Evolutionary conservation across 2,797 vertebrate species (phyloP).

Genomic region (Okamejei kenojei): DNA sequence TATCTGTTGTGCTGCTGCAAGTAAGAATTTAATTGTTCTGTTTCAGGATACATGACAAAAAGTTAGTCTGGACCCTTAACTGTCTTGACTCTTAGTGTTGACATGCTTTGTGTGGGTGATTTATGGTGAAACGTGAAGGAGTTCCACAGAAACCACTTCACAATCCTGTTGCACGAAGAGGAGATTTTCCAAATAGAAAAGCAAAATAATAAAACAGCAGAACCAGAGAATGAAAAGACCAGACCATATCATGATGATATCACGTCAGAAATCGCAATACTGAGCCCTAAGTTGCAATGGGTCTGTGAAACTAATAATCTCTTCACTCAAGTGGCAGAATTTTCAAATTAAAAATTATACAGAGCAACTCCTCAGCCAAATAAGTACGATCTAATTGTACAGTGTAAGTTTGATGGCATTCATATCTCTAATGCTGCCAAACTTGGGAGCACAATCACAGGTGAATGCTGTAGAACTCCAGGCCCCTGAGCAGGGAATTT

Average conservation of each 20-base stretch:
- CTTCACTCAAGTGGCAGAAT: neutral
- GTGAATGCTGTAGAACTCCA: too few relatives aligned
- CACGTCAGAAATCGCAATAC: neutral
- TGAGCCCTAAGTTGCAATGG: too few relatives aligned
- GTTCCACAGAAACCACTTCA: neutral
- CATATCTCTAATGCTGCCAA: neutral
- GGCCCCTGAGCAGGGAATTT: neutral
- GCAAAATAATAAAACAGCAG: neutral
- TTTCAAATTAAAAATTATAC: neutral
- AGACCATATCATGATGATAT: neutral
- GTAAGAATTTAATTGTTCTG: too few relatives aligned
- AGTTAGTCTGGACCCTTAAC: too few relatives aligned
- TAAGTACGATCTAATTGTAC: neutral
- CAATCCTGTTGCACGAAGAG: neutral
- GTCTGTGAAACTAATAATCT: neutral
- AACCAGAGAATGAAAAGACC: neutral
- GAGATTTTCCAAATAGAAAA: neutral
- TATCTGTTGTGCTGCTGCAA: too few relatives aligned
- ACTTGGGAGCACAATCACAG: neutral
- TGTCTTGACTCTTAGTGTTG: too few relatives aligned
- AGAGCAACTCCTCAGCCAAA: neutral
- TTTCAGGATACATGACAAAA: too few relatives aligned
- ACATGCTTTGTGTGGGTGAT: neutral
- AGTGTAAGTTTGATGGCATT: neutral
- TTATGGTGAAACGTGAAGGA: neutral